These are phyloP conservation scores for Cryptoblepharus egeriae DNA, from an alignment of 2,797 vertebrate genomes.

Conservation along the genomic window DNA sequence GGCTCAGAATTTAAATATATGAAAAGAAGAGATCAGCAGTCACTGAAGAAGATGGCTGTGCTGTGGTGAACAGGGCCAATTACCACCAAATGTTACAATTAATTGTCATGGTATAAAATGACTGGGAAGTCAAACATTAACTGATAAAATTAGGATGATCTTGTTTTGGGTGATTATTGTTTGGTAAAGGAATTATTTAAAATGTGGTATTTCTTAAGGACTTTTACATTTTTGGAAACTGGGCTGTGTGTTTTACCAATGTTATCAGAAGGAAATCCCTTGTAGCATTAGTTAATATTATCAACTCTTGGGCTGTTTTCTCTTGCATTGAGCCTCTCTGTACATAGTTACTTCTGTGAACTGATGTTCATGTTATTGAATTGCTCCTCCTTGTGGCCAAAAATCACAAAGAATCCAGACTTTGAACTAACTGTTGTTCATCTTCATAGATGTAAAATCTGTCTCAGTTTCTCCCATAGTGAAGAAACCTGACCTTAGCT, in stretches of 20 bases:
- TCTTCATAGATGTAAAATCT: conserved; percentile 54
- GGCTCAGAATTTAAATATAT: too few relatives aligned
- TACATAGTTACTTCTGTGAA: neutral
- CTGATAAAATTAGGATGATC: neutral
- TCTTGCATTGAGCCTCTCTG: conserved; percentile 1
- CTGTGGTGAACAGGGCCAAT: too few relatives aligned
- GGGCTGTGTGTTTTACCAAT: neutral
- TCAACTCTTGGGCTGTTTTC: neutral
- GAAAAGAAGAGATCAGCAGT: too few relatives aligned
- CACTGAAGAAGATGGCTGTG: too few relatives aligned
- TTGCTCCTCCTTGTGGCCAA: conserved; percentile 57
- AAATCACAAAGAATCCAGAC: conserved; percentile 1
- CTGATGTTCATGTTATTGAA: neutral
- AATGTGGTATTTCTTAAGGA: neutral
- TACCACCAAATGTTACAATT: too few relatives aligned
- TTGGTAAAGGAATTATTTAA: neutral
- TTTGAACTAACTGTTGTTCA: conserved; percentile 7
- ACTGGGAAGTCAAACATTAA: neutral
- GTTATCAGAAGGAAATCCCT: neutral
- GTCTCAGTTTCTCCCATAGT: neutral
- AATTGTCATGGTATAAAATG: neutral
- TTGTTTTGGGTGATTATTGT: neutral
- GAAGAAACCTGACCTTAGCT: conserved; percentile 2
- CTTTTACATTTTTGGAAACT: neutral
- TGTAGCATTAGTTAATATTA: neutral